Percentiles rank a stretch among this genome's conserved stretches.
phyloP scores from a whole-genome alignment of 2,888 invertebrate species.

The Conchocele bisecta region DNA sequence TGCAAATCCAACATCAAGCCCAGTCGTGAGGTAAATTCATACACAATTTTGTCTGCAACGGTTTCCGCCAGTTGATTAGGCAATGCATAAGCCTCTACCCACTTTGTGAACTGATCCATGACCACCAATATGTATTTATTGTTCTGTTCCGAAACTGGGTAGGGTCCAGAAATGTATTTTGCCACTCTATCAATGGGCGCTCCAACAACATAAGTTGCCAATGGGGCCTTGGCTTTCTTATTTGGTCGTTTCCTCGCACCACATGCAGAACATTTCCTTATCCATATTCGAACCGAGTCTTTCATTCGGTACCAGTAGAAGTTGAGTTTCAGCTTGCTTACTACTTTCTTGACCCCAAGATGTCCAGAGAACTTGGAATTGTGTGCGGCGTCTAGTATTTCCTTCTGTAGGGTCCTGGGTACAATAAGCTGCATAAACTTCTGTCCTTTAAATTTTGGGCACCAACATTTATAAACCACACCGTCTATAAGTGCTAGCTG shows the following conservation, averaged over 20 bases:
- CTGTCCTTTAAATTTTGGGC: background rate
- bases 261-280: slow-evolving; percentile 20
- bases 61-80: slow-evolving; percentile 40
- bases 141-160: slow-evolving; percentile 26
- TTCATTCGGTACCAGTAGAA: slow-evolving; percentile 22
- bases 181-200: slow-evolving; percentile 54
- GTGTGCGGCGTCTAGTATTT: background rate
- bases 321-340: slow-evolving; percentile 1
- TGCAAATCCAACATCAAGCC: background rate
- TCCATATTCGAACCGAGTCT: background rate
- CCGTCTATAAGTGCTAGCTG: slow-evolving; percentile 1
- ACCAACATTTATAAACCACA: slow-evolving; percentile 19
- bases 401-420: background rate
- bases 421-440: slow-evolving; percentile 2
- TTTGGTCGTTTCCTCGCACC: slow-evolving; percentile 16
- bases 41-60: slow-evolving; percentile 11
- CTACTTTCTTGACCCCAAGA: slow-evolving; percentile 12
- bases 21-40: background rate
- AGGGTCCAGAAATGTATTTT: slow-evolving; percentile 48
- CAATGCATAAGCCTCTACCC: slow-evolving; percentile 36
- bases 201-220: background rate
- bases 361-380: slow-evolving; percentile 11
- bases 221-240: background rate
- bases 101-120: slow-evolving; percentile 49
- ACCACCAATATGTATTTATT: slow-evolving; percentile 48